A percentile compares a stretch with the other conserved stretches of the same genome.
These are phyloP conservation scores for Cataglyphis rosenhaueri DNA, from an alignment of 2,888 invertebrate genomes.

Conservation along the genomic window DNA sequence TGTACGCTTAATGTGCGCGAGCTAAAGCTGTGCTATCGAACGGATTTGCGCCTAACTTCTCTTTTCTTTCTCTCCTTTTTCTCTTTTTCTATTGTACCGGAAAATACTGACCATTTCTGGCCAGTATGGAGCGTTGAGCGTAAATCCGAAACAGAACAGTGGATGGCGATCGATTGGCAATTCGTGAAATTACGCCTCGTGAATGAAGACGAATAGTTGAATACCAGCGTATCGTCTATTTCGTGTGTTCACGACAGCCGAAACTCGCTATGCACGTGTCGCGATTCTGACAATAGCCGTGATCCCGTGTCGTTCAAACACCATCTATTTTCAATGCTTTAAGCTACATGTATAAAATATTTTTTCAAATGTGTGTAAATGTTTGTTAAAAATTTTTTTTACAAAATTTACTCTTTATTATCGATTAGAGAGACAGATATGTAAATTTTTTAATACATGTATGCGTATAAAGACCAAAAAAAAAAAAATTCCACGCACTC, in stretches of 20 bases:
- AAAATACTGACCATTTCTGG: constrained; percentile 54
- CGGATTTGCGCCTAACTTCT: constrained; percentile 14
- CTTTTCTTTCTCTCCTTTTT: background rate
- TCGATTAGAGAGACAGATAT: background rate
- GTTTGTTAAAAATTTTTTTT: background rate
- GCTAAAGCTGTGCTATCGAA: constrained; percentile 10
- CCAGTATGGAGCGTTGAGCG: constrained; percentile 27
- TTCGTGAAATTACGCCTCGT: constrained; percentile 68
- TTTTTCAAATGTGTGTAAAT: background rate
- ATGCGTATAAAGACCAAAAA: background rate
- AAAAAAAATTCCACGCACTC: background rate
- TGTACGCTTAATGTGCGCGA: constrained; percentile 24
- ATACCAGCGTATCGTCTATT: constrained; percentile 37
- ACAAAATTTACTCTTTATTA: background rate
- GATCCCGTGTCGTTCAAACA: background rate
- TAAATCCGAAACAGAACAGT: constrained; percentile 57
- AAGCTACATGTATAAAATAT: background rate
- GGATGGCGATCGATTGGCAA: constrained; percentile 66
- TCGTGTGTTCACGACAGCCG: constrained; percentile 26
- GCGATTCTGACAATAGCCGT: background rate
- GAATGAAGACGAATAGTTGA: constrained; percentile 65
- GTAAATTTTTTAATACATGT: background rate
- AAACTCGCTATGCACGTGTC: constrained; percentile 16
- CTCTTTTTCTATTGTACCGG: constrained; percentile 48
- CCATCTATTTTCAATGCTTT: background rate